Evolutionary conservation across 2,797 vertebrate genomes (phyloP).

Genomic region (Pelochelys cantorii): DNA sequence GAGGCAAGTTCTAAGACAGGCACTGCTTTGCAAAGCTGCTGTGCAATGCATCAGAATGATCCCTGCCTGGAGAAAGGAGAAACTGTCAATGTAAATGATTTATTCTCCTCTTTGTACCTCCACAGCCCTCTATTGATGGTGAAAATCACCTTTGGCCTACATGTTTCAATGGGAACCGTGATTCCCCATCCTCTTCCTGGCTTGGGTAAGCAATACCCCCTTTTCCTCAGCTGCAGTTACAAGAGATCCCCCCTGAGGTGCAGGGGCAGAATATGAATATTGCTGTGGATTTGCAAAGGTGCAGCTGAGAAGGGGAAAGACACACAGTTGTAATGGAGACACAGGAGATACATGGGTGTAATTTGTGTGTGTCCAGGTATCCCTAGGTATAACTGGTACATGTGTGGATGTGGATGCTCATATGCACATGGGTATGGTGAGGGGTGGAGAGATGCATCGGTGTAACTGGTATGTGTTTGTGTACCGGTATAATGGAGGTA

Average conservation of each 20-base stretch:
- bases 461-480: too few relatives aligned
- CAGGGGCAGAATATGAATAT: not conserved
- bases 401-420: not conserved
- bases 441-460: too few relatives aligned
- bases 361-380: not conserved
- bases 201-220: not conserved
- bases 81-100: not conserved
- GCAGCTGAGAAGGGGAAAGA: not conserved
- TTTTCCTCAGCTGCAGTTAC: not conserved
- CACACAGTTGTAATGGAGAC: not conserved
- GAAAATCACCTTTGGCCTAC: not conserved
- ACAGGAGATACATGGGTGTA: not conserved
- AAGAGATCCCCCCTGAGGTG: not conserved
- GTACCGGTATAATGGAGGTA: too few relatives aligned
- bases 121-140: not conserved
- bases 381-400: not conserved
- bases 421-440: not conserved
- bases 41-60: not conserved
- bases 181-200: not conserved
- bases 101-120: not conserved
- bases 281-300: not conserved
- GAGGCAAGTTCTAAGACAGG: not conserved
- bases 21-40: not conserved
- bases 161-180: not conserved
- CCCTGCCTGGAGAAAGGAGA: not conserved